A percentile compares a stretch with the other conserved stretches of the same genome.
Evolutionary conservation across 2,888 invertebrate genomes (phyloP).

Genomic region (Sesia apiformis): DNA sequence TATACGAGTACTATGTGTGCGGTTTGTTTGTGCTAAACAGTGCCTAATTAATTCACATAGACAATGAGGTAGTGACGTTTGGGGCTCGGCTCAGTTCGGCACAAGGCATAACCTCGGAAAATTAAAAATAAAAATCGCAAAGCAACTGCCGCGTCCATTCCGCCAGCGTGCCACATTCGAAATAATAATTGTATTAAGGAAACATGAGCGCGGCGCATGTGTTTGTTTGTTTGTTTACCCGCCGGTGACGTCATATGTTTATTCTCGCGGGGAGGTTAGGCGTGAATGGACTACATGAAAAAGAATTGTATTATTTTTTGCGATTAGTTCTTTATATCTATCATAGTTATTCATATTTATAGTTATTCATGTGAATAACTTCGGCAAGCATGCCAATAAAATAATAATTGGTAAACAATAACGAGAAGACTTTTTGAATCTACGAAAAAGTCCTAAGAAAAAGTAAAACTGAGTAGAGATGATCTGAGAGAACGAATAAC

Average conservation of each 20-base stretch:
- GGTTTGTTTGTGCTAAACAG: no score
- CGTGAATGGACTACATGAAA: conserved; percentile 15
- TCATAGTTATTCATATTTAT: no score
- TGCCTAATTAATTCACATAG: conserved; percentile 35
- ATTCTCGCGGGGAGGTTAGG: conserved; percentile 61
- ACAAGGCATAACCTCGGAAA: conserved; percentile 23
- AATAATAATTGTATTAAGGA: conserved; percentile 75
- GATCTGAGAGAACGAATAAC: no score
- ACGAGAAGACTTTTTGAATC: no score
- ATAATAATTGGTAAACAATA: no score
- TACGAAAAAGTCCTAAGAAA: no score
- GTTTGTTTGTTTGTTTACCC: conserved; percentile 76
- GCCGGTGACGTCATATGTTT: conserved; percentile 75
- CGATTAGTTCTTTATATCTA: no score
- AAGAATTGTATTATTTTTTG: no score
- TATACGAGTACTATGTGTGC: no score
- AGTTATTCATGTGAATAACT: no score
- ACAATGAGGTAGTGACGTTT: conserved; percentile 20
- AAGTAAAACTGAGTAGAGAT: no score
- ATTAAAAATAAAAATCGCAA: conserved; percentile 41
- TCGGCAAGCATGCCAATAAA: no score
- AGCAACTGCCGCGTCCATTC: conserved; percentile 33
- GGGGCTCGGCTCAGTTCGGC: not conserved
- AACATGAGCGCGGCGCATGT: conserved; percentile 75
- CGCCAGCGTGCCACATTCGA: conserved; percentile 65